Percentiles rank a stretch among this genome's conserved stretches.
Evolutionary conservation across 2,113 vertebrate species (phyloP).

Genomic region (Brevimyrus niger): DNA sequence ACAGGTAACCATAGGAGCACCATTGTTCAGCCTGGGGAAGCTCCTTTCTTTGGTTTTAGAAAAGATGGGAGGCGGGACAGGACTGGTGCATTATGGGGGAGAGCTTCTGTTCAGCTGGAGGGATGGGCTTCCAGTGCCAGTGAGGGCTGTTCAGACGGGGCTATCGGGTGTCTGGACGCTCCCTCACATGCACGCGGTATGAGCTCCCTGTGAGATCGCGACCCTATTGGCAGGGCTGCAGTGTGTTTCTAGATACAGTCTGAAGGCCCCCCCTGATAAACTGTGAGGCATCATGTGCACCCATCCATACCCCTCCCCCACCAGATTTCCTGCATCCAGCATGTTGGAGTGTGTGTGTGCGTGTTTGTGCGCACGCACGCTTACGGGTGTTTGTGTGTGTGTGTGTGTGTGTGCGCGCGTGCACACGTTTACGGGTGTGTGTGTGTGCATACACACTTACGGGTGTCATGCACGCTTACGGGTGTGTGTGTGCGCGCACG

Average conservation of each 20-base stretch:
- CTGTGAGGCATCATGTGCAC: not conserved
- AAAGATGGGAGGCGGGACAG: not conserved
- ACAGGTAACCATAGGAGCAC: not conserved
- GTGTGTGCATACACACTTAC: not conserved
- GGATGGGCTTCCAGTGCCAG: not conserved
- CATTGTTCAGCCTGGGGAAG: not conserved
- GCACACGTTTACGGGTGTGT: slow-evolving; percentile 12
- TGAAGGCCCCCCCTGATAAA: not conserved
- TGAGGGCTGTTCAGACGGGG: not conserved
- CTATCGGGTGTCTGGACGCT: not conserved
- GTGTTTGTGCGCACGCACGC: not conserved
- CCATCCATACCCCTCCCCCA: not conserved
- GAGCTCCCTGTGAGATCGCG: not conserved
- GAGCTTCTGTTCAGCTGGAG: not conserved
- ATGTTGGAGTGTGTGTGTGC: not conserved
- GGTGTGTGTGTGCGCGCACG: not conserved
- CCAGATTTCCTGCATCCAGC: not conserved
- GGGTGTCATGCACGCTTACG: not conserved
- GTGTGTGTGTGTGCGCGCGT: not conserved
- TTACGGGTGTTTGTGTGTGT: not conserved
- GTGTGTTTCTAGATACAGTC: not conserved
- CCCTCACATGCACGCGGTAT: not conserved
- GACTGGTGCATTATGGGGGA: not conserved
- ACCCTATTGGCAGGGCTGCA: not conserved
- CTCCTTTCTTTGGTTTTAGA: not conserved